Percentiles rank a stretch among this genome's conserved stretches.
Conservation (phyloP, 2,888 invertebrate species). For the Druceiella hillmani region DNA sequence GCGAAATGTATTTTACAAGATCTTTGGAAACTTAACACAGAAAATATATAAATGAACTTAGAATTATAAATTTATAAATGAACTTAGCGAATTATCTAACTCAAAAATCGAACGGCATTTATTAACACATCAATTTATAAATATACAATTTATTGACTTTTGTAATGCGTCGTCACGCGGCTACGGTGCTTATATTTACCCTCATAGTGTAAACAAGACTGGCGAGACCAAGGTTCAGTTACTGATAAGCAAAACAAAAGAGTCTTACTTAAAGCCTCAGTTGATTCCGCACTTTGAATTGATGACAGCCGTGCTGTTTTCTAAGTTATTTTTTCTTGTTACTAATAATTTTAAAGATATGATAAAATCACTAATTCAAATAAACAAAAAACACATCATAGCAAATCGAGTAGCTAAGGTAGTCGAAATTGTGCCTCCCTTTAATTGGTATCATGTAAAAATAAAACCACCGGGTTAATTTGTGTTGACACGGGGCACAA, state of each 20-base stretch:
- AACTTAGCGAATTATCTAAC: constrained; percentile 2
- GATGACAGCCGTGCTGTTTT: constrained; percentile 13
- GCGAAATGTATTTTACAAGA: constrained; percentile 15
- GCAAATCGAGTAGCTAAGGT: no score
- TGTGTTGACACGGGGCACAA: no score
- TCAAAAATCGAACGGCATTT: constrained; percentile 2
- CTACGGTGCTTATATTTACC: constrained; percentile 13
- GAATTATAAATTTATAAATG: no score
- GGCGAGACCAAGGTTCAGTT: constrained; percentile 5
- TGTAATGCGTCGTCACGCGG: constrained; percentile 7
- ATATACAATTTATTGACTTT: constrained; percentile 7
- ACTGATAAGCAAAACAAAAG: constrained; percentile 13
- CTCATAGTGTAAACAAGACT: constrained; percentile 1
- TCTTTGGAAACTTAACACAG: constrained; percentile 16
- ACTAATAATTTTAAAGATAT: not conserved
- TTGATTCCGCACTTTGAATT: constrained; percentile 17
- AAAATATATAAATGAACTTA: no score
- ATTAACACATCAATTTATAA: not conserved
- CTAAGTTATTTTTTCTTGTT: constrained; percentile 8
- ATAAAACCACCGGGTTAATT: no score
- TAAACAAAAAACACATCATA: no score
- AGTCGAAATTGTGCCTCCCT: no score
- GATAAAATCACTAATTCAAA: no score
- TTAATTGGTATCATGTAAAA: no score
- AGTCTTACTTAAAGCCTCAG: constrained; percentile 10